Conservation (phyloP, 1,140 invertebrate genomes). For the Neodiprion fabricii region DNA sequence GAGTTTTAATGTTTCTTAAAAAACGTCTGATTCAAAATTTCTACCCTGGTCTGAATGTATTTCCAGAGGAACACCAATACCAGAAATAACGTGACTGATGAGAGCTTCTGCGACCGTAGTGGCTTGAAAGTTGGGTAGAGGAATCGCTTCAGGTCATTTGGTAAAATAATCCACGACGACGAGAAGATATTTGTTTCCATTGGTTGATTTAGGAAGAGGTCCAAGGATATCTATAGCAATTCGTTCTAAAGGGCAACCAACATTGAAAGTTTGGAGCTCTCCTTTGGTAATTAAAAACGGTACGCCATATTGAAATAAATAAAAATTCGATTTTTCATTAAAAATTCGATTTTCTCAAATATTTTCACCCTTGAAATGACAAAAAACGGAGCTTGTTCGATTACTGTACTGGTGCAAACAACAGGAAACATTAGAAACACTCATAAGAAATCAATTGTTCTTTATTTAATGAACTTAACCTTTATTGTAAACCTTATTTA, state of each 20-base stretch:
- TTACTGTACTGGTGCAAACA: no score
- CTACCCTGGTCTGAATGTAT: slow-evolving; percentile 46
- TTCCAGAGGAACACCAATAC: slow-evolving; percentile 26
- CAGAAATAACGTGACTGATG: slow-evolving; percentile 23
- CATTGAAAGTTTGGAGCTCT: slow-evolving; percentile 15
- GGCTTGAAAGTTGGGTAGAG: slow-evolving; percentile 26
- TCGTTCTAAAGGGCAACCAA: slow-evolving; percentile 29
- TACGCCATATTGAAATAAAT: no score
- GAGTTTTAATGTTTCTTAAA: slow-evolving; percentile 32
- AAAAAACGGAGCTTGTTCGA: no score
- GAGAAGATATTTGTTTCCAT: slow-evolving; percentile 32
- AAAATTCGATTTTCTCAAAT: no score
- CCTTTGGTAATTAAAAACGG: no score
- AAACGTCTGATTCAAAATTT: slow-evolving; percentile 50
- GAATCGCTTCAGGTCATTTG: slow-evolving; percentile 29
- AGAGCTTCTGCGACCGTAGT: slow-evolving; percentile 24
- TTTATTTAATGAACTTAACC: no score
- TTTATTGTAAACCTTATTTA: no score
- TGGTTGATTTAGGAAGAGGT: slow-evolving; percentile 25
- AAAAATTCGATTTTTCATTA: no score
- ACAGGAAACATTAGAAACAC: no score
- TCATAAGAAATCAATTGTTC: no score
- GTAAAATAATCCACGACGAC: slow-evolving; percentile 35
- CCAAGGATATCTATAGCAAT: slow-evolving; percentile 32
- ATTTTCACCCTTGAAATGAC: no score